Evolutionary conservation across 2,888 invertebrate genomes (phyloP), one percentile per base, ranked within the genome.

Genomic region (Erebia epiphron): DNA sequence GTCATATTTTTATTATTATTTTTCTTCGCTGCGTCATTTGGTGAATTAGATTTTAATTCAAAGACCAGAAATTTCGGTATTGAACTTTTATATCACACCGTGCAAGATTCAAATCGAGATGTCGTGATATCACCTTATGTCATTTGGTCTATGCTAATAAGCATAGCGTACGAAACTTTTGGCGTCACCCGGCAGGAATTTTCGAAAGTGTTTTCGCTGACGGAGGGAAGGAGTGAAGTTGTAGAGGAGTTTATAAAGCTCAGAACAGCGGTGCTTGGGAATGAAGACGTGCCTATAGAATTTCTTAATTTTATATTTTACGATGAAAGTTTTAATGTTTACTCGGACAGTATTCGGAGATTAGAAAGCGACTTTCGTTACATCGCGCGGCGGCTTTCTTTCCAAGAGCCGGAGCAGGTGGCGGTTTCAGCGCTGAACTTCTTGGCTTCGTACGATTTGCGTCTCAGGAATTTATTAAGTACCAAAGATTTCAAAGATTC

Each of bases 51-150:
- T 10, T 91, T 91, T 73, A 86, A 83, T 79, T 87, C 87, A 21
- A 78, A 88, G 69, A 86, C 89, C 9, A 83, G 91, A 66, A 92
- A 91, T 73, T 92, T 92, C 69, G 91, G 92, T 71, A 81, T 92
- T 3, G 91, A 89, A 75, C 74, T 92, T 1, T 73, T 92, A 14
- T 84, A 91, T 69, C 82, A 84, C 57, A 91, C 91, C 1, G 88
- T 86, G 7, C 74, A 79, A 13, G 85, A 89, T 73, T 86, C 86
- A 0, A 80, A 82, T 2, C 87, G 88, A 0, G 91, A 91, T 77
- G 86, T 91, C 0, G 91, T 90, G 71, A 85, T 92, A 69, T 90
- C 92, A 1, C 93, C 93, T 0, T 91, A 91, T 70, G 91, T 91
- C 75, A 88, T 93, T 76, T 93, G 93, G 93, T 88, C 87, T 10